Evolutionary conservation across 2,113 vertebrate genomes (phyloP).

Genomic region (Martes martes): DNA sequence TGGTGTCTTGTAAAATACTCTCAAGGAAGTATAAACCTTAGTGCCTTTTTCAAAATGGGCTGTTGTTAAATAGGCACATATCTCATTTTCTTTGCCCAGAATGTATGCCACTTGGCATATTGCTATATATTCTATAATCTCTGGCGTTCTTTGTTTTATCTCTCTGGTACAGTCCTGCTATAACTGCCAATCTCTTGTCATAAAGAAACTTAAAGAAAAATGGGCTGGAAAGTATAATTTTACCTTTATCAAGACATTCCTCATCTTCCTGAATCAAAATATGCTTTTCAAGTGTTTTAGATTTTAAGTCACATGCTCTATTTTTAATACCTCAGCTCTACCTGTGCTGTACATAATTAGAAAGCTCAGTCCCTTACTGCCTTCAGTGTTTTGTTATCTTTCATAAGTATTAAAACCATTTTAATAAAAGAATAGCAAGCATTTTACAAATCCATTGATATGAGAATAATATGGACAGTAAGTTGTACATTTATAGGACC

Average conservation of each 20-base stretch:
- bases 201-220: neutral
- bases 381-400: neutral
- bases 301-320: neutral
- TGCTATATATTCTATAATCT: neutral
- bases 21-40: neutral
- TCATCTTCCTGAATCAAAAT: neutral
- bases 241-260: neutral
- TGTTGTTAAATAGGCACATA: neutral
- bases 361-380: neutral
- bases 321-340: neutral
- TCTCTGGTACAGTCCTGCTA: neutral
- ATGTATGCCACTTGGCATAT: neutral
- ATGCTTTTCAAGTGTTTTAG: neutral
- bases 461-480: neutral
- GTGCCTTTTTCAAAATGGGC: neutral
- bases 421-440: constrained; percentile 5
- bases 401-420: neutral
- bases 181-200: neutral
- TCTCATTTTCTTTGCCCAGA: neutral
- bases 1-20: neutral
- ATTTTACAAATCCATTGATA: constrained; percentile 3
- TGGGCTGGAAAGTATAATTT: neutral
- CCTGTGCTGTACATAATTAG: neutral
- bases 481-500: neutral
- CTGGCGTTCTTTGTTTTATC: neutral